Percentiles rank a stretch among this genome's conserved stretches.
Evolutionary conservation across 2,888 invertebrate species (phyloP).

Genomic region (Caenorhabditis becei): DNA sequence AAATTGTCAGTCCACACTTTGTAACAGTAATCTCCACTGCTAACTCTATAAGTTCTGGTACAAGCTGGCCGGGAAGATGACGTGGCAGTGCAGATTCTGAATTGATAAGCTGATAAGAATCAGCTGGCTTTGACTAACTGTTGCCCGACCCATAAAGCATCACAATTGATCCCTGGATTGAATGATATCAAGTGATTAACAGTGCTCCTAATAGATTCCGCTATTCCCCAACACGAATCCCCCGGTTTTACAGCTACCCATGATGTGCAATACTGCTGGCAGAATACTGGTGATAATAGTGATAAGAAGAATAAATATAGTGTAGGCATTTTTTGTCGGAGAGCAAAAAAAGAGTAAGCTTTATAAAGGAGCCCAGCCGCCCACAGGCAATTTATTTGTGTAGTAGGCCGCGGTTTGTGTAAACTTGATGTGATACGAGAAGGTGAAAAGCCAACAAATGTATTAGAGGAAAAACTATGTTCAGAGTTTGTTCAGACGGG

Average conservation of each 20-base stretch:
- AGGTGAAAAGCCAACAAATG: neutral
- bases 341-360: neutral
- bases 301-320: neutral
- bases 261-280: neutral
- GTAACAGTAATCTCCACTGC: constrained; percentile 29
- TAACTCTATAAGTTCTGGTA: neutral
- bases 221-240: constrained; percentile 23
- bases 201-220: neutral
- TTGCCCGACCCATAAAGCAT: constrained; percentile 25
- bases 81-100: constrained; percentile 16
- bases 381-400: too few relatives aligned
- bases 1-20: constrained; percentile 20
- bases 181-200: neutral
- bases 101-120: neutral
- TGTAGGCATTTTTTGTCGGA: neutral
- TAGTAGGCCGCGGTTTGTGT: neutral
- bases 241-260: neutral
- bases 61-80: neutral
- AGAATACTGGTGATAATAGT: neutral
- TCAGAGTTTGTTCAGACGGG: too few relatives aligned
- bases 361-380: too few relatives aligned
- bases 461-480: too few relatives aligned
- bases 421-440: neutral
- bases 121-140: neutral
- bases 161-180: constrained; percentile 14